phyloP scores from a whole-genome alignment of 2,113 vertebrate genomes.

The Salminus brasiliensis region DNA sequence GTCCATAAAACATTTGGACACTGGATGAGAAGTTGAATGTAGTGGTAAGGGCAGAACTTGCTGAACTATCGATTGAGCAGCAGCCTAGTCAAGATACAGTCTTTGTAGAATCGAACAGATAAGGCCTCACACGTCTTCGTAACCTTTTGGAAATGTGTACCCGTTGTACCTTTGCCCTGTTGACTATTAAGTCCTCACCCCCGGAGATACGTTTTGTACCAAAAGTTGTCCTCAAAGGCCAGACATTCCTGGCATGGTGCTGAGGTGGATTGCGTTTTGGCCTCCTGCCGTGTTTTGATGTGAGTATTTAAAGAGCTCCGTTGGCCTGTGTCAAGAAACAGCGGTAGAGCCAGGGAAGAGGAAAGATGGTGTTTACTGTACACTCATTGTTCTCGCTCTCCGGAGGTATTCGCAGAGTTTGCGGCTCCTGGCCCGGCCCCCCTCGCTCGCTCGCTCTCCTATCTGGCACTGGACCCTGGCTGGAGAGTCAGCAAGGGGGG shows the following conservation, averaged over 20 bases:
- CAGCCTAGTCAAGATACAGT: no score
- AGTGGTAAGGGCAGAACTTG: no score
- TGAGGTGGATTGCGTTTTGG: slow-evolving; percentile 37
- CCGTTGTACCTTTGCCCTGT: slow-evolving; percentile 18
- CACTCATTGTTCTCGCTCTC: slow-evolving; percentile 39
- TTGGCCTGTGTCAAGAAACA: slow-evolving; percentile 36
- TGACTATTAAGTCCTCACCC: slow-evolving; percentile 33
- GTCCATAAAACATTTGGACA: no score
- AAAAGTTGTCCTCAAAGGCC: slow-evolving; percentile 30
- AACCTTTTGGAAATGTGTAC: not conserved
- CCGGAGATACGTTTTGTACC: slow-evolving; percentile 32
- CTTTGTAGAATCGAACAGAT: slow-evolving; percentile 1
- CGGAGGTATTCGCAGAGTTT: not conserved
- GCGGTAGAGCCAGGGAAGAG: slow-evolving; percentile 35
- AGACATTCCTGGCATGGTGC: slow-evolving; percentile 37
- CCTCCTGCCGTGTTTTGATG: slow-evolving; percentile 32
- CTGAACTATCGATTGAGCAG: no score
- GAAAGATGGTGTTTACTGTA: slow-evolving; percentile 50
- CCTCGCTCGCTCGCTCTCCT: slow-evolving; percentile 20
- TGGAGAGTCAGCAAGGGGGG: slow-evolving; percentile 8
- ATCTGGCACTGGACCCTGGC: not conserved
- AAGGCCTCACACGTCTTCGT: not conserved
- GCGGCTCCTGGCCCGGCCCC: slow-evolving; percentile 11
- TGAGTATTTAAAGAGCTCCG: slow-evolving; percentile 47
- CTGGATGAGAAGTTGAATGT: no score